These are phyloP conservation scores for Dicrostonyx torquatus DNA, from an alignment of 2,797 vertebrate species.

Conservation along the genomic window DNA sequence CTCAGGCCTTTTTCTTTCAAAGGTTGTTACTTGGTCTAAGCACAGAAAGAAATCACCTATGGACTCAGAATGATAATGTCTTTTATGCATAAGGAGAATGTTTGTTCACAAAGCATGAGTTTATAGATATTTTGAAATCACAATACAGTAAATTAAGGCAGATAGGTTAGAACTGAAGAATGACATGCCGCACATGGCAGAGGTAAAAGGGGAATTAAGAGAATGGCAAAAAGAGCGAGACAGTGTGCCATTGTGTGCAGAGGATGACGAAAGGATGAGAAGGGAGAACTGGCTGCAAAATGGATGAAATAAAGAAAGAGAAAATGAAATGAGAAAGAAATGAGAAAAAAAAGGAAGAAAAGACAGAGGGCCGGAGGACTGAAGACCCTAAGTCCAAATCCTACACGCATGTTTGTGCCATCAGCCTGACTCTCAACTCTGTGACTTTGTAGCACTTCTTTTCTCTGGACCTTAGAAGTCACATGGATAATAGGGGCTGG, in stretches of 20 bases:
- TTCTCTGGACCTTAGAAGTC: not conserved
- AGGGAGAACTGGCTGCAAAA: not conserved
- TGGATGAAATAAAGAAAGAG: not conserved
- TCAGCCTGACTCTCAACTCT: not conserved
- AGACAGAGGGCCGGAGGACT: too few relatives aligned
- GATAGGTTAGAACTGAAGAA: not conserved
- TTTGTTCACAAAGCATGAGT: not conserved
- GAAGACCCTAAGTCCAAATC: not conserved
- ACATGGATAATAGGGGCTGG: not conserved
- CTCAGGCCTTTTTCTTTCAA: not conserved
- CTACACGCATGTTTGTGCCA: not conserved
- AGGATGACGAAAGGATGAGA: not conserved
- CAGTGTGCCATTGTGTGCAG: not conserved
- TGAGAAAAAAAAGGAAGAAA: not conserved
- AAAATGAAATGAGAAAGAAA: not conserved
- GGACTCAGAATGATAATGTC: not conserved
- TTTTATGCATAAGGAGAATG: not conserved
- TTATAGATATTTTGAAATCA: not conserved
- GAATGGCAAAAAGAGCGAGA: not conserved
- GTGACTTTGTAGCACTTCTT: not conserved
- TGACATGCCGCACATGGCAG: accelerated
- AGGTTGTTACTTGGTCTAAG: not conserved
- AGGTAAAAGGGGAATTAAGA: not conserved
- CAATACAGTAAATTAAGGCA: not conserved
- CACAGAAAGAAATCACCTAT: not conserved